Evolutionary conservation across 1,140 invertebrate genomes (phyloP), one percentile per base, ranked within the genome.

Genomic region (Ceratina japonica): DNA sequence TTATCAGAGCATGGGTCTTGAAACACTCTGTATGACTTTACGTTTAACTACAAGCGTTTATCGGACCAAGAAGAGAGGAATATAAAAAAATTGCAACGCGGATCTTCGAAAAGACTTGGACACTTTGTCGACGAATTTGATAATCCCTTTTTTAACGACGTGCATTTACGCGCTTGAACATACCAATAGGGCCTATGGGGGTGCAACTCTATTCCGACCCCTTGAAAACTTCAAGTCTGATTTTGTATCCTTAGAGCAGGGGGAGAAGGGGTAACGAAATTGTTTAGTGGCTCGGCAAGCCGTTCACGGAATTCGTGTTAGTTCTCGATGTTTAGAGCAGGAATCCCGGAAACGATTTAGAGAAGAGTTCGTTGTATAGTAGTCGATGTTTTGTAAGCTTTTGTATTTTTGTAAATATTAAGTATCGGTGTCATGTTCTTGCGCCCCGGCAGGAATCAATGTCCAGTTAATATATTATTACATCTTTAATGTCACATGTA

Each of bases 331-430:
- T 87, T 70, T 85, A 87, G 74, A 54, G 15, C 58, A 66, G 52
- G 20, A 12, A 51, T 49, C 15, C 12, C 31, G 77, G 68, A 44
- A 44, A 61, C 56, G 24, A 24, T 69, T 78, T 86, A 86, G 71
- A 83, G 54, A 37, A 59, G 63, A 75, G 44, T 71, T 74, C 24
- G 63, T 31, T 86, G 87, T 82, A 84, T 87, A 89, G 85, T 79
- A 81, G 80, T 91, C 85, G 80, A 89, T 91, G 90, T 91, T 91
- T 92, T 91, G 79, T 91, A 88, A 90, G 86, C 87, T 91, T 92
- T 91, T 91, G 90, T 92, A 92, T 86, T 92, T 92, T 92, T 92
- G 91, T 92, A 92, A 91, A 91, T 91, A 92, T 81, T 81, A 76
- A 81, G 56, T 86, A 88, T 89, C 69, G 73, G 79, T 87, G 76